Percentiles rank a stretch among this genome's conserved stretches.
phyloP scores from a whole-genome alignment of 2,797 vertebrate genomes.

The Anguilla megastoma region DNA sequence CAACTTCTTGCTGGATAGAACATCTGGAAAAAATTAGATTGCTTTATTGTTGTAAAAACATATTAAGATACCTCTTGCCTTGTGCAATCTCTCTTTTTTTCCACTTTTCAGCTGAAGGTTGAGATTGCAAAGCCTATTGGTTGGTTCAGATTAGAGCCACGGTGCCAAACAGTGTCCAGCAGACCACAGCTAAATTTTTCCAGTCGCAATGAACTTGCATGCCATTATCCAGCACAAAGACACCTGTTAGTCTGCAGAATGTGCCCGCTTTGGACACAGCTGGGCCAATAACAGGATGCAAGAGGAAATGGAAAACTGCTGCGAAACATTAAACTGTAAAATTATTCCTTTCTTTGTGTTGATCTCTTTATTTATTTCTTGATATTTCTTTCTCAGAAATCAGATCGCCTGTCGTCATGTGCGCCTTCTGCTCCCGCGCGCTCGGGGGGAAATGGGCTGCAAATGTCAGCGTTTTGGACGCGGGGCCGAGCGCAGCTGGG shows the following conservation, averaged over 20 bases:
- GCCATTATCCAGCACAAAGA: neutral
- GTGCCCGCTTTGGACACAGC: neutral
- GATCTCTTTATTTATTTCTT: neutral
- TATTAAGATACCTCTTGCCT: neutral
- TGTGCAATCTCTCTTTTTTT: neutral
- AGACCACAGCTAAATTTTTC: neutral
- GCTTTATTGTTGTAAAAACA: neutral
- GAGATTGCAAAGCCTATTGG: neutral
- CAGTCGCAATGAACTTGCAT: neutral
- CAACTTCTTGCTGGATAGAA: neutral
- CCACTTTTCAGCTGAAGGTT: neutral
- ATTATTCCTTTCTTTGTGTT: neutral
- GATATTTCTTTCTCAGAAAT: neutral
- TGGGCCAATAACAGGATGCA: neutral
- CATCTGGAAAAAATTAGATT: neutral
- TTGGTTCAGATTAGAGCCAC: neutral
- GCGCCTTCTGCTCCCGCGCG: neutral
- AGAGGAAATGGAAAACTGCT: neutral
- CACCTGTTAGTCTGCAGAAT: neutral
- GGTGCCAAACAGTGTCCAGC: neutral
- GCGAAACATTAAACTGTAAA: neutral
- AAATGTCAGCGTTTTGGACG: conserved; percentile 5
- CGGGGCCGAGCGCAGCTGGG: neutral
- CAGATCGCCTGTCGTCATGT: neutral
- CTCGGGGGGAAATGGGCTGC: neutral